Base-by-base conservation (phyloP, 1,140 invertebrate genomes). In the Drosophila trapezifrons region DNA sequence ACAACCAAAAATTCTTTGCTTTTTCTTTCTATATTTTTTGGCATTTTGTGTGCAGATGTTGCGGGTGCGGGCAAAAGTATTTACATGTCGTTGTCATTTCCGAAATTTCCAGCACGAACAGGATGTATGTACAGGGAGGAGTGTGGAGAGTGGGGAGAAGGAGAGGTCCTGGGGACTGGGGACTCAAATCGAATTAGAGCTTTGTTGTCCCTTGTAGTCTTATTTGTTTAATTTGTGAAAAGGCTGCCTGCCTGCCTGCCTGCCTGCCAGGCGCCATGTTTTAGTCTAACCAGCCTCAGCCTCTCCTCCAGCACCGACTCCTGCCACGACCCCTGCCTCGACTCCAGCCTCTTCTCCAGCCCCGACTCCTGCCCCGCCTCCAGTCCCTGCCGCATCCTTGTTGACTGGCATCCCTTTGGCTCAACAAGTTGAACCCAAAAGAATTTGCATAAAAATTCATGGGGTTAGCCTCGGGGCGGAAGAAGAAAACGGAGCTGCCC, bases 371-470 rank as follows among this genome's bases (percentile, higher is more conserved):
- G n/a, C 22, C 22, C 22, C 22, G 22, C 2, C 22, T 2, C 22
- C 22, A 22, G 22, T 22, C 22, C 22, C 22, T n/a, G 8, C 46
- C 25, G 12, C 25, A 32, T 27, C 32, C 72, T 52, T 55, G 73
- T 62, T 40, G 67, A 51, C 63, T 64, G 74, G 62, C 58, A 64
- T 52, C 42, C 43, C 56, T 77, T 60, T 46, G 37, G 62, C 52
- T 57, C 72, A 76, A 52, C 73, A 76, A 76, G 60, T 76, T 76
- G 43, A 76, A 76, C 37, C 55, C 58, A 37, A 80, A 80, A 81
- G 78, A 81, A 86, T 86, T 86, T 86, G 84, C 82, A 86, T 86
- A 89, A 89, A 86, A 84, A 84, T 84, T 84, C 82, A 86, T 77
- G 69, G 51, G 69, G 51, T 35, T 58, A 27, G 57, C 10, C 12